phyloP scores from a whole-genome alignment of 2,888 invertebrate genomes.

The Harpalus rubripes region DNA sequence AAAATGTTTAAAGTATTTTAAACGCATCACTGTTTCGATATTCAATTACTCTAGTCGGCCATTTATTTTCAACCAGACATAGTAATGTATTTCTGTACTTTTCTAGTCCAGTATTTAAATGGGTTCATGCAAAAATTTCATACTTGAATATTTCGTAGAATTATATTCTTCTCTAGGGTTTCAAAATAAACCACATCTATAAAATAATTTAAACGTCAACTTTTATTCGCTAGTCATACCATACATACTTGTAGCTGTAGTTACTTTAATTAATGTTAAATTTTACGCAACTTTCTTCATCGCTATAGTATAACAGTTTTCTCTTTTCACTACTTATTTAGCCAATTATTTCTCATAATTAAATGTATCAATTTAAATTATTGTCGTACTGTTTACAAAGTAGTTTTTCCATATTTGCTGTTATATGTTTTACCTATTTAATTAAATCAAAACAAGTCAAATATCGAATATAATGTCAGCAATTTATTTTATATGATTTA shows the following conservation, averaged over 20 bases:
- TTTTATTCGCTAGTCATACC: too few relatives aligned
- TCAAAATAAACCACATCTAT: too few relatives aligned
- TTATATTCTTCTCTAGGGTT: too few relatives aligned
- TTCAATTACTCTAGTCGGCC: too few relatives aligned
- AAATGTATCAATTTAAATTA: not conserved
- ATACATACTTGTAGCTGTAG: not conserved
- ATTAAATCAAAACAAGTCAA: slow-evolving; percentile 3
- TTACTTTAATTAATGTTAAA: not conserved
- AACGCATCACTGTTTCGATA: too few relatives aligned
- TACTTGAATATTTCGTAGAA: too few relatives aligned
- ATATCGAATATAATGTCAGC: not conserved
- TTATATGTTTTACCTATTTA: not conserved
- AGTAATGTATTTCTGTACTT: too few relatives aligned
- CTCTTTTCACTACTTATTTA: not conserved
- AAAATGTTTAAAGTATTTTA: too few relatives aligned
- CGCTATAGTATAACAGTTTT: not conserved
- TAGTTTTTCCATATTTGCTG: not conserved
- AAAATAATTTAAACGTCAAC: too few relatives aligned
- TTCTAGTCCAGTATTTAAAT: too few relatives aligned
- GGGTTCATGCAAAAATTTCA: too few relatives aligned
- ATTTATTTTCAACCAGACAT: too few relatives aligned
- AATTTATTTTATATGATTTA: not conserved
- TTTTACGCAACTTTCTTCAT: not conserved
- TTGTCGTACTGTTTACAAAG: not conserved
- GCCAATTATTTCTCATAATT: not conserved